These are phyloP conservation scores for Paedocypris sp. DNA, from an alignment of 2,113 vertebrate species.

Conservation along the genomic window DNA sequence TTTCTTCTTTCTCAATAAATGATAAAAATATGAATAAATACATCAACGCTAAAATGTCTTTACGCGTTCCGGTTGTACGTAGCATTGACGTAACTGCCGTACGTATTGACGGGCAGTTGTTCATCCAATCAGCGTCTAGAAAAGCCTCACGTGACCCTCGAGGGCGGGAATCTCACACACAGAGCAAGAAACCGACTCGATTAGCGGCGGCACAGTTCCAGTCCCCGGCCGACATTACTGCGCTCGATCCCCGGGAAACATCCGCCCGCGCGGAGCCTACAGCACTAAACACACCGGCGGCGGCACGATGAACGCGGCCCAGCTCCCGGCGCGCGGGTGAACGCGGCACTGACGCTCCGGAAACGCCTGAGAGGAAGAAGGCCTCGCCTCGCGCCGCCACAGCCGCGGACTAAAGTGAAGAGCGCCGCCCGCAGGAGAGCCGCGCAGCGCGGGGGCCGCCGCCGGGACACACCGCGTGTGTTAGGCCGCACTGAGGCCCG, in stretches of 20 bases:
- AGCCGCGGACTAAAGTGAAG: constrained; percentile 66
- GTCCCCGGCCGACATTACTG: background rate
- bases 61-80: too few species aligned
- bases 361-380: constrained; percentile 48
- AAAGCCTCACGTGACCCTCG: constrained; percentile 20
- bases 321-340: constrained; percentile 2
- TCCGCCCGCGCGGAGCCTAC: background rate
- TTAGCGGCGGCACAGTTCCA: constrained; percentile 49
- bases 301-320: background rate
- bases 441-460: constrained; percentile 48
- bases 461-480: too few species aligned
- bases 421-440: constrained; percentile 75
- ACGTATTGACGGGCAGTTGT: constrained; percentile 37
- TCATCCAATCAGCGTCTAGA: constrained; percentile 42
- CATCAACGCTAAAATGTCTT: too few species aligned
- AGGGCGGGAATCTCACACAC: constrained; percentile 45
- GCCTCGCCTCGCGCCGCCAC: constrained; percentile 47
- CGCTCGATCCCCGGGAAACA: background rate
- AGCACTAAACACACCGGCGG: too few species aligned
- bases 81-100: too few species aligned
- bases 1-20: too few species aligned
- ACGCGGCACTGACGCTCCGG: constrained; percentile 30
- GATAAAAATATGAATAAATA: too few species aligned
- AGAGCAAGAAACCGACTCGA: constrained; percentile 47
- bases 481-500: too few species aligned